Conservation (phyloP, 2,113 vertebrate genomes). For the Sinocyclocheilus grahami region DNA sequence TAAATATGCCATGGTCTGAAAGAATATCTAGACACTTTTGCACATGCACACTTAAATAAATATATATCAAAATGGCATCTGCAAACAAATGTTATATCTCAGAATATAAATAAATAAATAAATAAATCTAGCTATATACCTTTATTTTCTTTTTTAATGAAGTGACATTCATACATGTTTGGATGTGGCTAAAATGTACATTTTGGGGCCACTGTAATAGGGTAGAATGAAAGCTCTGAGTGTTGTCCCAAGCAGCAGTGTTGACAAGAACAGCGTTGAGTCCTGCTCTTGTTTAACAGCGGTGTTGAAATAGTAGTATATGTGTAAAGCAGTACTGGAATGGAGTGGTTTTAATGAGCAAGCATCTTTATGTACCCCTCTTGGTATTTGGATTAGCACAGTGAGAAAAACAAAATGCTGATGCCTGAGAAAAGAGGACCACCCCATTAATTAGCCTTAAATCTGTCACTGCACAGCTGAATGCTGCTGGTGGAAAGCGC, state of each 20-base stretch:
- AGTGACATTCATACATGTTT: neutral
- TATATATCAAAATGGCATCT: neutral
- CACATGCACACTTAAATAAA: neutral
- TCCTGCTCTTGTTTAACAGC: slow-evolving; percentile 32
- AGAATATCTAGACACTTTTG: neutral
- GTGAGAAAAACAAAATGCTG: slow-evolving; percentile 78
- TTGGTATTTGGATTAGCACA: slow-evolving; percentile 75
- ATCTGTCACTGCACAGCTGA: slow-evolving; percentile 87
- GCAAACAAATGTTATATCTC: neutral
- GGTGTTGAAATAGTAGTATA: slow-evolving; percentile 20
- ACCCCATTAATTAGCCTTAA: slow-evolving; percentile 87
- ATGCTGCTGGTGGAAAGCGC: slow-evolving; percentile 80
- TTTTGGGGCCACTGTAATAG: too few relatives aligned
- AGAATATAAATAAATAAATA: neutral
- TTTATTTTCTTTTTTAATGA: neutral
- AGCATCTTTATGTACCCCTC: slow-evolving; percentile 73
- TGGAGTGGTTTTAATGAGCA: slow-evolving; percentile 62
- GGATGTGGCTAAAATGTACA: neutral
- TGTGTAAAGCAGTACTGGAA: slow-evolving; percentile 19
- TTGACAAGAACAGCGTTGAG: neutral
- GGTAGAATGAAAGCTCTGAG: neutral
- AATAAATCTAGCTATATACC: neutral
- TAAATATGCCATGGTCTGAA: neutral
- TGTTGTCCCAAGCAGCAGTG: slow-evolving; percentile 3
- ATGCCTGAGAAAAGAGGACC: slow-evolving; percentile 79